Base-by-base conservation (phyloP, 2,797 vertebrate species). In the Setipinna tenuifilis region DNA sequence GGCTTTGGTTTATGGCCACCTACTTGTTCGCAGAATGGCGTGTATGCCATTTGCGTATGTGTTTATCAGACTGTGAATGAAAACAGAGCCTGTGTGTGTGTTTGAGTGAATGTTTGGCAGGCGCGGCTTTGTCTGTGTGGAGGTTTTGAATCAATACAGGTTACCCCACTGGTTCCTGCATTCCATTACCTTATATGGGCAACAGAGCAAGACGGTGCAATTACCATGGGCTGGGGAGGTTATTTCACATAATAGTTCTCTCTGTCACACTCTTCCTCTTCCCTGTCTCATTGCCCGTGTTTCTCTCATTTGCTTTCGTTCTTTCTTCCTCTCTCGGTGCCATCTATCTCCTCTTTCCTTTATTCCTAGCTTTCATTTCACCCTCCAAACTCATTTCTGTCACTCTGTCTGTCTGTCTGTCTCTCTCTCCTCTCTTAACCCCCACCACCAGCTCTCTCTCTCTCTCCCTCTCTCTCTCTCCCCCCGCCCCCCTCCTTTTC, bases 141-240 rank as follows among this genome's bases (percentile, higher is more conserved):
- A 78, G 71, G 71, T 78, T 78, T 78, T 78, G 71, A 89, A 92
- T 93, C 91, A 87, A 83, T 93, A 88, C 88, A 86, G 89, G 93
- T 94, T 91, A 86, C 86, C 87, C 85, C 89, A 82, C 89, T 86
- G 62, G 90, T 88, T 92, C 89, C 90, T 87, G 83, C 90, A 91
- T 94, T 91, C 88, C 91, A 90, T 91, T 71, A 84, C 94, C 92
- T 88, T 93, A 92, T 90, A 91, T 87, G 90, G 93, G 82, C 90
- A 90, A 9, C 85, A 46, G 89, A 87, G 90, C 88, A 35, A 85
- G 61, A 86, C 23, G 25, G 19, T 88, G 88, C 85, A 87, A 92
- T 91, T 87, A 88, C 88, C 23, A 87, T 89, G 86, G 85, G 87
- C 86, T 89, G 35, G 10, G 10, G 81, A 2, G 90, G 87, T 84